Evolutionary conservation across 2,113 vertebrate species (phyloP).

Genomic region (Otolemur garnettii): DNA sequence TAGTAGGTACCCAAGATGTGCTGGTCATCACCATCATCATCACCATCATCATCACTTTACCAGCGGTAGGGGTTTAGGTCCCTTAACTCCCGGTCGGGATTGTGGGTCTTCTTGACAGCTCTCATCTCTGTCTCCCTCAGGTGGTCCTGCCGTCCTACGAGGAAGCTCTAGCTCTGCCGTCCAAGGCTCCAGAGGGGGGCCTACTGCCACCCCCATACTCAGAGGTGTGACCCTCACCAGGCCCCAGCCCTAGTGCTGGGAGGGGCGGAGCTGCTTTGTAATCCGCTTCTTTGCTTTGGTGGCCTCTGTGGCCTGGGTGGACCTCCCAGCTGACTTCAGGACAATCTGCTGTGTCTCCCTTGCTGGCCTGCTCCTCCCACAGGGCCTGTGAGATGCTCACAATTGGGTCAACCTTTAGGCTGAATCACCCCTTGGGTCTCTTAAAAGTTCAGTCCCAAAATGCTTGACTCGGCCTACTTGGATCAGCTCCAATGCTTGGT

Average conservation of each 20-base stretch:
- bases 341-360: conserved; percentile 67
- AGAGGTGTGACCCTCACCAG: conserved; percentile 72
- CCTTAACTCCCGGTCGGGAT: neutral
- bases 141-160: conserved; percentile 88
- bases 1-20: rapidly evolving
- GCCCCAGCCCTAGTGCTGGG: neutral
- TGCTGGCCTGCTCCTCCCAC: conserved; percentile 26
- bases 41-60: neutral
- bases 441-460: neutral
- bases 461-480: neutral
- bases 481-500: neutral
- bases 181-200: conserved; percentile 73
- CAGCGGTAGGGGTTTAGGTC: neutral
- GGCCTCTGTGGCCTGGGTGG: neutral
- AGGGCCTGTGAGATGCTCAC: conserved; percentile 37
- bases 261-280: neutral
- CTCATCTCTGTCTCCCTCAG: conserved; percentile 81
- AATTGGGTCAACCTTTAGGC: neutral
- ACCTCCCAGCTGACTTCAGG: conserved; percentile 49
- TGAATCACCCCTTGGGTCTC: neutral
- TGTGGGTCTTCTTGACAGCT: neutral
- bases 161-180: conserved; percentile 88
- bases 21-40: rapidly evolving
- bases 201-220: conserved; percentile 85
- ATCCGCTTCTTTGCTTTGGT: conserved; percentile 66